Percentiles rank a stretch among this genome's conserved stretches.
Conservation (phyloP, 2,888 invertebrate species). For the Nowickia ferox region DNA sequence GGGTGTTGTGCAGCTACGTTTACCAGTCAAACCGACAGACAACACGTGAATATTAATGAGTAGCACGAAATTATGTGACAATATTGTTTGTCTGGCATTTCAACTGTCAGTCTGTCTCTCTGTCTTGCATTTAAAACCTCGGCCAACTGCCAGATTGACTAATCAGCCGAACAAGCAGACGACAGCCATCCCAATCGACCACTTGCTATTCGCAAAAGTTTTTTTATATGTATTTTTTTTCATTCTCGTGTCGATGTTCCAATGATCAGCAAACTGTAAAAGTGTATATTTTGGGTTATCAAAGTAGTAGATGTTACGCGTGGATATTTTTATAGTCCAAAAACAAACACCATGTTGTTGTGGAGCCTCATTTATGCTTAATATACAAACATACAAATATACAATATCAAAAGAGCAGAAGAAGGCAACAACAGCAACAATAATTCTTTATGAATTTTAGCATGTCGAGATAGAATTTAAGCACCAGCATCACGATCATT, state of each 20-base stretch:
- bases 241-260: neutral
- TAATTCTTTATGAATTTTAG: constrained; percentile 69
- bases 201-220: constrained; percentile 50
- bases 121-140: constrained; percentile 23
- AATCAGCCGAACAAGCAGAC: constrained; percentile 17
- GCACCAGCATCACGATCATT: constrained; percentile 46
- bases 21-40: constrained; percentile 75
- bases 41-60: constrained; percentile 81
- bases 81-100: constrained; percentile 67
- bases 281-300: constrained; percentile 62
- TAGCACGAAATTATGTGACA: constrained; percentile 74
- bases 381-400: constrained; percentile 47
- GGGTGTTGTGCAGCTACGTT: constrained; percentile 57
- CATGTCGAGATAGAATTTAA: constrained; percentile 47
- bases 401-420: constrained; percentile 1
- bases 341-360: constrained; percentile 60
- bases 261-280: constrained; percentile 62
- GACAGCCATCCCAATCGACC: constrained; percentile 31
- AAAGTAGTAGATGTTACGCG: constrained; percentile 65
- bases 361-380: constrained; percentile 55
- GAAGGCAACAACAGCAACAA: constrained; percentile 42
- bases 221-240: constrained; percentile 11
- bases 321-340: constrained; percentile 64
- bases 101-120: constrained; percentile 38
- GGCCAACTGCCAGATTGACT: constrained; percentile 31